Evolutionary conservation across 2,113 vertebrate species (phyloP), one percentile per base, ranked within the genome.

Genomic region (Seriola rivoliana): DNA sequence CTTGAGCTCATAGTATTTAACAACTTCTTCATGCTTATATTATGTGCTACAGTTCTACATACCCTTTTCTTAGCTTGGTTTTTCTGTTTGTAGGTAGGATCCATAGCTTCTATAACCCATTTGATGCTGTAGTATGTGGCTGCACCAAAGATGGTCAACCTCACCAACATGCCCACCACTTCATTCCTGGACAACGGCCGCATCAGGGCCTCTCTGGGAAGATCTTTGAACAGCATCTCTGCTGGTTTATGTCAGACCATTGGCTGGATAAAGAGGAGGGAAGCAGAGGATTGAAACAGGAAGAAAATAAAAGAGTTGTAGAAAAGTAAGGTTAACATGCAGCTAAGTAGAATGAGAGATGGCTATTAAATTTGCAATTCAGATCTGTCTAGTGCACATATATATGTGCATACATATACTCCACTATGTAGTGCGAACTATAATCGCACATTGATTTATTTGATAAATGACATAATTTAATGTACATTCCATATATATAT

Each of bases 121-220:
- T 95, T 96, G 76, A 96, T 96, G 85, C 94, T 94, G 84, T 93
- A 96, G 85, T 96, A 96, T 0, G 95, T 96, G 2, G 90, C 94
- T 8, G 95, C 94, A 4, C 95, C 95, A 80, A 96, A 96, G 58
- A 96, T 78, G 6, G 94, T 95, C 81, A 96, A 67, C 68, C 95
- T 93, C 60, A 96, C 54, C 59, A 96, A 34, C 90, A 95, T 85
- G 21, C 94, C 92, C 63, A 96, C 70, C 60, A 96, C 94, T 64
- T 96, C 95, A 19, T 89, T 95, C 58, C 94, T 92, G 77, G 93
- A 93, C 78, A 96, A 60, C 0, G 95, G 95, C 48, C 94, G 91
- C 71, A 95, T 62, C 66, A 96, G 89, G 70, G 94, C 93, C 29
- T 96, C 95, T 25, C 93, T 78, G 71, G 95, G 94, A 21, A 95